phyloP scores from a whole-genome alignment of 2,888 invertebrate genomes.

The Apantesis nais region DNA sequence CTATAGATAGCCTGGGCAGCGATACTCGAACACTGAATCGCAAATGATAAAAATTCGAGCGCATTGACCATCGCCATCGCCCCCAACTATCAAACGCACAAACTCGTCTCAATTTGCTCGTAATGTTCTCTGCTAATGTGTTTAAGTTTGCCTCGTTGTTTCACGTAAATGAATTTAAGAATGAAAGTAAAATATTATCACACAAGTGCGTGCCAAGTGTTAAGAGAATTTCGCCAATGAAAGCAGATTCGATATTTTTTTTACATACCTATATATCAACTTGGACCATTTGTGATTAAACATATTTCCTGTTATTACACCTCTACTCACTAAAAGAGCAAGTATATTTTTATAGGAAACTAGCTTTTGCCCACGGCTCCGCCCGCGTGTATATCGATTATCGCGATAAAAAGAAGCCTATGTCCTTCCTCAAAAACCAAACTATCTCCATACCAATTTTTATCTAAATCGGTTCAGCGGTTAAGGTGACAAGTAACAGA shows the following conservation, averaged over 20 bases:
- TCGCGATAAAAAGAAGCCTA: too few species aligned
- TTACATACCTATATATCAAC: neutral
- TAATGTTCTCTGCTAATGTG: slow-evolving; percentile 15
- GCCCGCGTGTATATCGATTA: too few species aligned
- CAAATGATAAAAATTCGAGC: slow-evolving; percentile 77
- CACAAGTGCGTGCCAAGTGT: slow-evolving; percentile 40
- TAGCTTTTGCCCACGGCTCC: too few species aligned
- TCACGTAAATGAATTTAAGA: slow-evolving; percentile 43
- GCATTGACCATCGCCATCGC: slow-evolving; percentile 52
- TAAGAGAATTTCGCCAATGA: slow-evolving; percentile 43
- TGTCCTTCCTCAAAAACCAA: too few species aligned
- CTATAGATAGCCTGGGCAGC: slow-evolving; percentile 68
- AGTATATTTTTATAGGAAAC: slow-evolving; percentile 13
- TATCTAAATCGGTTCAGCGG: too few species aligned
- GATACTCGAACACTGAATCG: slow-evolving; percentile 68
- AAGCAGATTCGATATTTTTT: slow-evolving; percentile 29
- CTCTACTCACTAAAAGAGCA: neutral
- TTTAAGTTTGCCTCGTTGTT: slow-evolving; percentile 17
- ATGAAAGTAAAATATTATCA: slow-evolving; percentile 49
- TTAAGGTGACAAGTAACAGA: too few species aligned
- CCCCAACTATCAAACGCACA: slow-evolving; percentile 35
- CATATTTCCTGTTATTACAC: neutral
- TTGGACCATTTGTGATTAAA: neutral
- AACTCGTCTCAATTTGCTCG: slow-evolving; percentile 33
- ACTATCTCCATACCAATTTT: too few species aligned